Evolutionary conservation across 2,888 invertebrate genomes (phyloP), one percentile per base, ranked within the genome.

Genomic region (Parnassius orleans): DNA sequence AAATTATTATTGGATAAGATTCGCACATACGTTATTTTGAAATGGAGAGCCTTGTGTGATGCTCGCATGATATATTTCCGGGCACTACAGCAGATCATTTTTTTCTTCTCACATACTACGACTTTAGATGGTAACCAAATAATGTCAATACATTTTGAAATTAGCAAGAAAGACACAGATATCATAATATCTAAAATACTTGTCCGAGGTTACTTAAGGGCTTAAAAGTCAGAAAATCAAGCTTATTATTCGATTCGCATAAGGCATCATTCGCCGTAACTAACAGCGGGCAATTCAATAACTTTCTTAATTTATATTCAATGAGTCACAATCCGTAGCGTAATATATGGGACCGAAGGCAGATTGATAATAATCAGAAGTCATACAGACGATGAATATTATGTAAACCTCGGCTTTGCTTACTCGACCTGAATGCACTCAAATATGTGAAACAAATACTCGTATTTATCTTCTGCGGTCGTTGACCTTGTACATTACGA

Each of bases 301-400:
- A 72, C 74, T 68, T 66, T 69, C 72, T 72, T 81, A 76, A 79
- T 84, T 86, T 76, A 81, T 82, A 85, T 85, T 83, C 85, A 83
- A 73, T 68, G 72, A 72, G 74, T 78, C 72, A 68, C 77, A 68
- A 68, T 70, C 69, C 69, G 70, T 66, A 69, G 48, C 54, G 72
- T 71, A 72, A 74, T 77, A 78, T 78, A 81, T 76, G 78, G 78
- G 70, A 72, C 77, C 79, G 77, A 74, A 77, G 75, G 73, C 71
- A 77, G 76, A 81, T 79, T 72, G 69, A 74, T 83, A 79, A 79
- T 77, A 76, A 78, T 80, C 77, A 76, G 70, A 72, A 72, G 73
- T 72, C 75, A 78, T 78, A 75, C 68, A 73, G 76, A 70, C 72
- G 71, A 72, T 72, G 72, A 69, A 67, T 73, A 69, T 72, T 74